Base-by-base conservation (phyloP, 2,888 invertebrate species). In the Macaria notata region DNA sequence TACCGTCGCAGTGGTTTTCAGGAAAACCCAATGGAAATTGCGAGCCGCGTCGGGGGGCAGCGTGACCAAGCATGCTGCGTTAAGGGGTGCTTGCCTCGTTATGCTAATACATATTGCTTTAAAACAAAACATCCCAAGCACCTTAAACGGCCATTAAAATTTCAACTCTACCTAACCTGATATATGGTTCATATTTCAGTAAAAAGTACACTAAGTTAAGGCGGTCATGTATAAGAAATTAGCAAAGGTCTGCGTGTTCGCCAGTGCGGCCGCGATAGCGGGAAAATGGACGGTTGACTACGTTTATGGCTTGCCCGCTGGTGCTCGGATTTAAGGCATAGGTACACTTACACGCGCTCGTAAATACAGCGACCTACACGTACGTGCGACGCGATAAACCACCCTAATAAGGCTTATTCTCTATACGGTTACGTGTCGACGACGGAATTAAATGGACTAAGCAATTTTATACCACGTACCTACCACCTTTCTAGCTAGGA, bases 1-100 rank as follows among this genome's bases (percentile, higher is more conserved):
- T 73, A 72, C 68, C 64, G 64, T 71, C 75, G 73, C 72, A 68
- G 75, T 73, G 83, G 76, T 86, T 86, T 88, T 84, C 86, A 85
- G 76, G 78, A 81, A 81, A 79, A 73, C 74, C 75, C 78, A 79
- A 73, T 88, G 88, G 84, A 90, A 91, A 90, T 90, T 87, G 90
- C 83, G 79, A 84, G 82, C 79, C 84, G 75, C 85, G 79, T 85
- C 80, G 75, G 84, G 77, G 89, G 83, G 84, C 90, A 88, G 84
- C 89, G 84, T 89, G 89, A 87, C 89, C 90, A 89, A 86, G 91
- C 91, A 86, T 91, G 84, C 84, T 85, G 88, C 90, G 86, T 90
- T 90, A 89, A 90, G 89, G 87, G 86, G 91, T 82, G 83, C 81
- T 75, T 83, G 83, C 80, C 79, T 88, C 82, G 87, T 90, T 91